Evolutionary conservation across 2,888 invertebrate species (phyloP), one percentile per base, ranked within the genome.

Genomic region (Monopis laevigella): DNA sequence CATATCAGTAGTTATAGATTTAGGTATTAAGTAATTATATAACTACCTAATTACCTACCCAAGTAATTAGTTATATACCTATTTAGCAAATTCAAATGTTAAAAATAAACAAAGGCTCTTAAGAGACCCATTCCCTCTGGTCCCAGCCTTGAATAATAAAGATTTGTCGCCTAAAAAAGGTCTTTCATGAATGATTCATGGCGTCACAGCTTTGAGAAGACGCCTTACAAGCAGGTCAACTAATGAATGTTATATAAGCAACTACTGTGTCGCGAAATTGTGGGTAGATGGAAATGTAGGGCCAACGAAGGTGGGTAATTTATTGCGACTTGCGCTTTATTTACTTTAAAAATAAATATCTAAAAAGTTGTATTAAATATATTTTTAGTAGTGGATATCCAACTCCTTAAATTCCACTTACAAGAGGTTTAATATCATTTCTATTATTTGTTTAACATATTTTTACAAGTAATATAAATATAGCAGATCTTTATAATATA

Each of bases 231-330:
- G 21, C 36, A 36, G 36, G 48, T 46, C 50, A 45, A 51, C 54
- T 62, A 63, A 63, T 65, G 56, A 62, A 62, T 60, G 57, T 59
- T 61, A 57, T 54, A 57, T 62, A 59, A 58, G 50, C 5, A 6
- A 36, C 12, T 12, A 11, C 30, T 30, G 30, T 21, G 24, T 7
- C 24, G 6, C 5, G 24, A 21, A 8, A 21, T 29, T n/a, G 29
- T 5, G 5, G 29, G 7, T 29, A 34, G 34, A 34, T 34, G 17
- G 18, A 34, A 34, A 34, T 34, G 14, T 34, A 34, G 24, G 8
- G 8, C 5, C 24, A 21, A 5, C 6, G 24, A 21, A 8, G 24
- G 24, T 21, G n/a, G n/a, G n/a, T n/a, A n/a, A n/a, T n/a, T n/a
- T n/a, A n/a, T n/a, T n/a, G n/a, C n/a, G n/a, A n/a, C n/a, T n/a